phyloP scores from a whole-genome alignment of 2,113 vertebrate species.

The Pelusios castaneus region DNA sequence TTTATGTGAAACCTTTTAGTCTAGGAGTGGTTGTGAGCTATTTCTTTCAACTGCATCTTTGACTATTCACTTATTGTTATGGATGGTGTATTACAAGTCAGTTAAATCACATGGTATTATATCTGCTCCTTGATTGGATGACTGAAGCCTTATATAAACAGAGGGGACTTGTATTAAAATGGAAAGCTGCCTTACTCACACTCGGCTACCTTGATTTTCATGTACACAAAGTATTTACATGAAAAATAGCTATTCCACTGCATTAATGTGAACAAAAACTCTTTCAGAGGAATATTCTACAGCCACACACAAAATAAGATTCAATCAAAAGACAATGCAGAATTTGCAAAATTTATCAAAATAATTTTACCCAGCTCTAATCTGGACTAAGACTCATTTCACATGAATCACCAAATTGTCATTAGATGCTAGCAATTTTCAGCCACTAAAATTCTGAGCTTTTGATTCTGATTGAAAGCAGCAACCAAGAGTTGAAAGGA shows the following conservation, averaged over 20 bases:
- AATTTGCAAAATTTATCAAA: not conserved
- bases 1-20: not conserved
- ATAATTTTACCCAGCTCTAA: not conserved
- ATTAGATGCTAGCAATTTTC: not conserved
- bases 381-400: not conserved
- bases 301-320: not conserved
- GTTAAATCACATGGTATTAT: not conserved
- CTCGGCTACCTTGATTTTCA: not conserved
- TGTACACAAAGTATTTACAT: not conserved
- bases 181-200: not conserved
- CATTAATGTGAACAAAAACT: not conserved
- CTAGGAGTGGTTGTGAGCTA: not conserved
- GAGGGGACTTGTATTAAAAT: not conserved
- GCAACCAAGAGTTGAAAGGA: not conserved
- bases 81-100: not conserved
- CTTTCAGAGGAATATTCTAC: not conserved
- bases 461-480: not conserved
- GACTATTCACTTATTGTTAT: not conserved
- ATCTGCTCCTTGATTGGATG: not conserved
- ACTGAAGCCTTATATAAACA: not conserved
- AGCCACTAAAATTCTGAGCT: not conserved
- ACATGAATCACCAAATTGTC: not conserved
- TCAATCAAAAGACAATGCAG: not conserved
- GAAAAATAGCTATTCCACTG: not conserved
- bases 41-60: not conserved